Conservation (phyloP, 2,797 vertebrate genomes). For the Martes flavigula region DNA sequence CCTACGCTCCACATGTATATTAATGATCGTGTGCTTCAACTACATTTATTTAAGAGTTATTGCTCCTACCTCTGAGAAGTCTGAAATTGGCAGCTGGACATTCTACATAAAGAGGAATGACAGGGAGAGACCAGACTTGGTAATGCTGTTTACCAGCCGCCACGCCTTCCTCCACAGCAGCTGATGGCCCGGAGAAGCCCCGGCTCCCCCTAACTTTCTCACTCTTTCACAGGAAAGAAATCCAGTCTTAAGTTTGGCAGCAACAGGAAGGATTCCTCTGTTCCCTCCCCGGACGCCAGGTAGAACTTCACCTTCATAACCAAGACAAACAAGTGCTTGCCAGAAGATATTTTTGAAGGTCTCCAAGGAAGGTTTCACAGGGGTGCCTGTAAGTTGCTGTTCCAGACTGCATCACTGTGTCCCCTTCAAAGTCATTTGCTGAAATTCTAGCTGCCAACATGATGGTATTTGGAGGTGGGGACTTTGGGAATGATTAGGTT, state of each 20-base stretch:
- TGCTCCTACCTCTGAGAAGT: neutral
- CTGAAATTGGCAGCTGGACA: neutral
- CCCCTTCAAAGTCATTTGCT: neutral
- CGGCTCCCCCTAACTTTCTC: neutral
- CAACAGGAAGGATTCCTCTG: neutral
- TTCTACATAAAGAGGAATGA: neutral
- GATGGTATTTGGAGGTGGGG: neutral
- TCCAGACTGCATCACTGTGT: neutral
- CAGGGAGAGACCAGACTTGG: neutral
- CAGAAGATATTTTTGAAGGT: neutral
- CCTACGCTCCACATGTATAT: too few species aligned
- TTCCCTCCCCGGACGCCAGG: neutral
- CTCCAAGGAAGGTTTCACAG: neutral
- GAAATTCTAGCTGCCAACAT: neutral
- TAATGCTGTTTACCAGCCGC: rapidly evolving
- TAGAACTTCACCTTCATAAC: neutral
- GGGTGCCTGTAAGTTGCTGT: neutral
- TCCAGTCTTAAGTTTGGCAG: neutral
- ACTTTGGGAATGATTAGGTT: neutral
- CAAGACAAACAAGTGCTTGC: neutral
- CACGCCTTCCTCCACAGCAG: rapidly evolving
- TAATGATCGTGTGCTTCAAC: neutral
- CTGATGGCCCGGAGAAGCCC: neutral
- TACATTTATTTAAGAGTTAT: neutral
- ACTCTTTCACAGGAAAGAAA: neutral